A percentile compares a stretch with the other conserved stretches of the same genome.
These are phyloP conservation scores for Pseudochirops corinnae DNA, from an alignment of 2,797 vertebrate species.

Conservation along the genomic window DNA sequence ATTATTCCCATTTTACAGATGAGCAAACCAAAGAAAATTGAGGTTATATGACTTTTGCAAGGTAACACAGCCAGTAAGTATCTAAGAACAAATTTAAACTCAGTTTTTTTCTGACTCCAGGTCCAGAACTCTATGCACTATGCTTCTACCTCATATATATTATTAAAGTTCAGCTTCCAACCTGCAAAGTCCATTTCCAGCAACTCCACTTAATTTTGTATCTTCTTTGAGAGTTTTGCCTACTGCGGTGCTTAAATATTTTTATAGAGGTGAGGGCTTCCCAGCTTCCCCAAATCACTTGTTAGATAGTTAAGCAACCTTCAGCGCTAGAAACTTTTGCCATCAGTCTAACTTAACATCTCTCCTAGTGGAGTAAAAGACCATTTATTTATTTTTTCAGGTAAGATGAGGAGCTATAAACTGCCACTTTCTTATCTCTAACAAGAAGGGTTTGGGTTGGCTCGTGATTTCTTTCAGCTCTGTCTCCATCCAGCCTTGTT, in stretches of 20 bases:
- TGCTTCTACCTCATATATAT: neutral
- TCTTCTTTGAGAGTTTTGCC: neutral
- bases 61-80: neutral
- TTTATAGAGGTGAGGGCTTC: neutral
- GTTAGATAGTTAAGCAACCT: neutral
- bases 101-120: neutral
- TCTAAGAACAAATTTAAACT: neutral
- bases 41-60: neutral
- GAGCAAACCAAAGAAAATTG: neutral
- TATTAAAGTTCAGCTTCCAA: neutral
- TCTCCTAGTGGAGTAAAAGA: neutral
- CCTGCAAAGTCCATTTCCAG: neutral
- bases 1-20: neutral
- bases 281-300: neutral
- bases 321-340: neutral
- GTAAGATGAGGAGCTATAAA: neutral
- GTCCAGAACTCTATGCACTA: neutral
- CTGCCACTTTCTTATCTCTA: neutral
- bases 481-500: neutral
- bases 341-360: neutral
- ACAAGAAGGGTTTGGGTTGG: neutral
- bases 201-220: neutral
- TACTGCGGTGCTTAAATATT: neutral
- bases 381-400: neutral
- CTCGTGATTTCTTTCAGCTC: neutral